These are phyloP conservation scores for Tachycineta bicolor DNA, from an alignment of 2,113 vertebrate species.

Conservation along the genomic window DNA sequence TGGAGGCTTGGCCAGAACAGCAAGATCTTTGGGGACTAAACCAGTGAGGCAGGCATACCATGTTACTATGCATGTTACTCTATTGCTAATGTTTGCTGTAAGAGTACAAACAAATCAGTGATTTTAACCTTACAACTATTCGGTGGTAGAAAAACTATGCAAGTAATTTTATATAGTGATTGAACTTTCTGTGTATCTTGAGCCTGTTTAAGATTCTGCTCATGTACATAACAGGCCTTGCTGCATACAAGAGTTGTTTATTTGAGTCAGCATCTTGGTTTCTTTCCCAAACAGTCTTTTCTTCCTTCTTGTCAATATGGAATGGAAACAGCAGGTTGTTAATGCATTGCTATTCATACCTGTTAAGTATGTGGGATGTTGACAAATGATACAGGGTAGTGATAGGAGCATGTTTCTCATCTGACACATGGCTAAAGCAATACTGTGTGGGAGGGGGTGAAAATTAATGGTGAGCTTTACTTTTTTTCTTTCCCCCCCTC, in stretches of 20 bases:
- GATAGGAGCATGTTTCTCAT: not conserved
- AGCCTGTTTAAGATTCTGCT: conserved; percentile 9
- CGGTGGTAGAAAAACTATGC: not conserved
- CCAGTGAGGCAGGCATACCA: not conserved
- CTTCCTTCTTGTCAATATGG: not conserved
- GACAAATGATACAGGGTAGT: not conserved
- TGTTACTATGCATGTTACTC: not conserved
- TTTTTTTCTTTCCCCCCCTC: rapidly evolving
- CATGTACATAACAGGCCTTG: not conserved
- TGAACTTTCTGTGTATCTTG: not conserved
- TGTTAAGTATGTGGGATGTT: not conserved
- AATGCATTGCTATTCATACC: not conserved
- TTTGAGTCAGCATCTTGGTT: not conserved
- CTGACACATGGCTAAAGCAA: not conserved
- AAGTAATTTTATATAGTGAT: not conserved
- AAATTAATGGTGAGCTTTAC: not conserved
- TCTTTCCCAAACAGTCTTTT: not conserved
- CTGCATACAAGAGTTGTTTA: not conserved
- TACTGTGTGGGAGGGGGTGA: not conserved
- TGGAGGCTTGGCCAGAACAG: not conserved
- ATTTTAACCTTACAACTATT: not conserved
- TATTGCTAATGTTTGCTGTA: not conserved
- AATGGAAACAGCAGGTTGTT: not conserved
- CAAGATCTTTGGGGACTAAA: not conserved
- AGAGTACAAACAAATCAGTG: not conserved